A percentile compares a stretch with the other conserved stretches of the same genome.
Conservation (phyloP, 1,140 invertebrate genomes). For the Battus philenor region DNA sequence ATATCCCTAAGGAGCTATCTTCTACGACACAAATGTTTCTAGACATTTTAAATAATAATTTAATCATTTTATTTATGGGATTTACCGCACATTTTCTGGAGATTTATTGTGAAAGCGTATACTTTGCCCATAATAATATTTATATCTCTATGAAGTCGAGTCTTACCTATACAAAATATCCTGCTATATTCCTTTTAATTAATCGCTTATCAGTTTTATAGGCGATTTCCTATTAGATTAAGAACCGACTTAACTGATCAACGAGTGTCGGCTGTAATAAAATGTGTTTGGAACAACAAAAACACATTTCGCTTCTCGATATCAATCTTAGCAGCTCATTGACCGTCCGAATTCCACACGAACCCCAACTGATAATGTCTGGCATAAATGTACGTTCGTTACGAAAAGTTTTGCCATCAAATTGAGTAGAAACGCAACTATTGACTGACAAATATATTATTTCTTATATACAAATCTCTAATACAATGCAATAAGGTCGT, state of each 20-base stretch:
- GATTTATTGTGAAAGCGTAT: no score
- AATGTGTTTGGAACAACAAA: conserved; percentile 32
- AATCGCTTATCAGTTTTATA: conserved; percentile 28
- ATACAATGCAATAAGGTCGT: conserved; percentile 19
- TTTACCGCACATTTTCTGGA: no score
- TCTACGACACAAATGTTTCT: no score
- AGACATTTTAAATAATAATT: no score
- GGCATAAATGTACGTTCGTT: conserved; percentile 60
- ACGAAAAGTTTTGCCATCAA: conserved; percentile 61
- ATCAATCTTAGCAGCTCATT: conserved; percentile 47
- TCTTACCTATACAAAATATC: no score
- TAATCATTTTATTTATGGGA: no score
- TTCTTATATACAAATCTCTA: conserved; percentile 11
- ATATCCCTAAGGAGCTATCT: no score
- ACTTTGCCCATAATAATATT: no score
- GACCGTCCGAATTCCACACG: conserved; percentile 37
- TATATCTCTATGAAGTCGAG: no score
- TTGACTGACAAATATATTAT: conserved; percentile 8
- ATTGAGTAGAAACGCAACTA: conserved; percentile 53
- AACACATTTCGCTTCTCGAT: conserved; percentile 37
- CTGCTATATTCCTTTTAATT: conserved; percentile 23
- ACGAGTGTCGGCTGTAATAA: conserved; percentile 26
- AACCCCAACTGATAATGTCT: conserved; percentile 45
- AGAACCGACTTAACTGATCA: conserved; percentile 27
- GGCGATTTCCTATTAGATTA: conserved; percentile 23